Conservation (phyloP, 2,888 invertebrate genomes). For the Diaprepes abbreviatus region DNA sequence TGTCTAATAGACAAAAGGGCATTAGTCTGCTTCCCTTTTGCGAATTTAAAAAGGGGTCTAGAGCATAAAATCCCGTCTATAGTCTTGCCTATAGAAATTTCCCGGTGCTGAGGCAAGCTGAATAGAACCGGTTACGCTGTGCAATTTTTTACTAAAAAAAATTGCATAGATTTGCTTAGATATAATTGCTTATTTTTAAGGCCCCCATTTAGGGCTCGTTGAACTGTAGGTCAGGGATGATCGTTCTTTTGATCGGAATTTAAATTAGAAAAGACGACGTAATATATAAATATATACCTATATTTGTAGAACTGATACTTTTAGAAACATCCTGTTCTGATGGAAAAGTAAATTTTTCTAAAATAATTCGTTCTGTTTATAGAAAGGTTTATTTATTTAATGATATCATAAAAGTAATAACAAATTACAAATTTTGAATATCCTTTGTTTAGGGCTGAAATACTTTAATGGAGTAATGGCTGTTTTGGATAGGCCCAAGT, state of each 20-base stretch:
- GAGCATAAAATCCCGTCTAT: slow-evolving; percentile 34
- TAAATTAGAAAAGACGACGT: too few species aligned
- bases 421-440: too few species aligned
- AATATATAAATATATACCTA: too few species aligned
- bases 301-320: too few species aligned
- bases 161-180: slow-evolving; percentile 48
- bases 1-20: slow-evolving; percentile 59
- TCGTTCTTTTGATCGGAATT: slow-evolving; percentile 4
- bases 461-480: too few species aligned
- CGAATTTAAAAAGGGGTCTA: slow-evolving; percentile 56
- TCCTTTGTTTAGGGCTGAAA: too few species aligned
- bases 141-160: slow-evolving; percentile 42
- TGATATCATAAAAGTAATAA: too few species aligned
- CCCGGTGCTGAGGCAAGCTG: slow-evolving; percentile 12
- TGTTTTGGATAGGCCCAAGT: too few species aligned
- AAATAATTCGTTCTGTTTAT: too few species aligned
- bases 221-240: slow-evolving; percentile 43
- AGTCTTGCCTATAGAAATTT: slow-evolving; percentile 32
- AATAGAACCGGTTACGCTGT: slow-evolving; percentile 34
- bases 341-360: too few species aligned
- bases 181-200: slow-evolving; percentile 17
- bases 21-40: slow-evolving; percentile 58
- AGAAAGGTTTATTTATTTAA: too few species aligned
- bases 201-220: slow-evolving; percentile 20
- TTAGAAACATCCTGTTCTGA: too few species aligned